Percentiles rank a stretch among this genome's conserved stretches.
These are phyloP conservation scores for Sarotherodon lohbergeri DNA, from an alignment of 2,113 vertebrate genomes.

Conservation along the genomic window DNA sequence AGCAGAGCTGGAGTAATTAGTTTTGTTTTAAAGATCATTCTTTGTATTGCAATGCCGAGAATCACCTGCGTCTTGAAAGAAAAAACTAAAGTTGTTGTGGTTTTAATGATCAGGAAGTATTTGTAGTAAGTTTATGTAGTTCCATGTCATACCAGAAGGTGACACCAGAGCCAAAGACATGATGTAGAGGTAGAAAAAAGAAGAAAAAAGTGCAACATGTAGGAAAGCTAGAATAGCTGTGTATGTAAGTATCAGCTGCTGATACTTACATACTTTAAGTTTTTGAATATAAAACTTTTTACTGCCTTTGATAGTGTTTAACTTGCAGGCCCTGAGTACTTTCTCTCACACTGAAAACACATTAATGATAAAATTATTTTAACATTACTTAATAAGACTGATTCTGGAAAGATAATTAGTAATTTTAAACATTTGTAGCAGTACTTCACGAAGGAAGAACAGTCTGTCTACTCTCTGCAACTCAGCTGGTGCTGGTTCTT, in stretches of 20 bases:
- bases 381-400: neutral
- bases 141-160: neutral
- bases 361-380: neutral
- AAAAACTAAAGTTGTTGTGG: neutral
- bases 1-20: neutral
- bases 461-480: fast-evolving
- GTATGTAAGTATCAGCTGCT: neutral
- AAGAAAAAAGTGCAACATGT: neutral
- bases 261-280: too few species aligned
- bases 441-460: fast-evolving
- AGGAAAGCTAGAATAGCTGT: neutral
- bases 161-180: neutral
- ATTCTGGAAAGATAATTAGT: neutral
- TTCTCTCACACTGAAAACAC: neutral
- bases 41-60: neutral
- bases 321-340: neutral
- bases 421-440: fast-evolving
- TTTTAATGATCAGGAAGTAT: neutral
- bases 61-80: neutral
- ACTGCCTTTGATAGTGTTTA: neutral
- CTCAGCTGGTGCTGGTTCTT: neutral
- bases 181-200: neutral
- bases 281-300: neutral
- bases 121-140: neutral
- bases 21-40: constrained; percentile 4